Base-by-base conservation (phyloP, 2,888 invertebrate genomes). In the Caenorhabditis angaria region DNA sequence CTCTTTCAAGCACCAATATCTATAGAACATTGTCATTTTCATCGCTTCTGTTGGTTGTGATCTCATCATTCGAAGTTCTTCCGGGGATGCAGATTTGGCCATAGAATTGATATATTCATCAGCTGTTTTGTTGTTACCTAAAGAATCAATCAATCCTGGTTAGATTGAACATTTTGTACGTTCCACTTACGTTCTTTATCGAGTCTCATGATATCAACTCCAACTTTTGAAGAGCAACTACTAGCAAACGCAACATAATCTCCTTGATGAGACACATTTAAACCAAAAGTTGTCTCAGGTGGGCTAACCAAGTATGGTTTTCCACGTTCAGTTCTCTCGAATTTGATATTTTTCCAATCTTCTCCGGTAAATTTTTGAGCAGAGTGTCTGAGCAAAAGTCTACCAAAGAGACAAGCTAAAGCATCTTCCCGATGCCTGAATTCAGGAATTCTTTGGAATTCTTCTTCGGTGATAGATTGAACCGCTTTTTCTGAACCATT, bases 181-280 rank as follows among this genome's bases (percentile, higher is more conserved):
- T 14, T n/a, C 32, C 20, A 78, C 83, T 67, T n/a, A 82, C 85
- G 64, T 59, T 80, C 76, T 57, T 79, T 84, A 57, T 87, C 84
- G 20, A 87, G 70, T 47, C 84, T 57, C 87, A 87, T 87, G 5
- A 87, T 76, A 63, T 87, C 87, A 5, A 87, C 85, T 24, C 87
- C 87, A 24, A 88, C 83, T 53, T 81, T 67, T 2, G 71, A 57
- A 8, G 78, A 72, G 65, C 87, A 87, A 58, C 85, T 85, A 58
- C 82, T 83, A 0, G 84, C 86, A 69, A 87, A 83, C 0, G 82
- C 85, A 1, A 87, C 85, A 70, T 83, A 87, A 53, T 87, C 87
- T 18, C 87, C 87, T 77, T 88, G 87, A 76, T 87, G 87, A 1
- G 87, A 83, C 35, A 85, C 80, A 68, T 87, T 87, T 60, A 87